Base-by-base conservation (phyloP, 1,140 invertebrate genomes). In the Camponotus pennsylvanicus region DNA sequence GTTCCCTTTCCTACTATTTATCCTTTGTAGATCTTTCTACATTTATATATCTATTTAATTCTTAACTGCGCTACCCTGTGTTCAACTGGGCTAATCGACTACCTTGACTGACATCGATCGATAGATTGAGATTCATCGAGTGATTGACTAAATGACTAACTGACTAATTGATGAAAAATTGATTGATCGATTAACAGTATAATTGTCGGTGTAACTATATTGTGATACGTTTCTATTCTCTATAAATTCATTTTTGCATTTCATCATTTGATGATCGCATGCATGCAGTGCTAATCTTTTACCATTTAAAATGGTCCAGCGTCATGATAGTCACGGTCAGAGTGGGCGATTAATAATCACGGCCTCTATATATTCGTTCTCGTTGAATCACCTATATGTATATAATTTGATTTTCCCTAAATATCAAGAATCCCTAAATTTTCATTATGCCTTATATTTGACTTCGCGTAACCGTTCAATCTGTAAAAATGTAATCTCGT, bases 261-360 rank as follows among this genome's bases (percentile, higher is more conserved):
- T 82, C 69, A 70, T 87, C 64, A 85, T 90, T 89, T 80, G 76
- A 34, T 61, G 87, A 32, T 85, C 77, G 40, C 69, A 18, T 69
- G n/a, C 64, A 59, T 89, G 91, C 80, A 90, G 89, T 90, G 89
- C 86, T 88, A 91, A 92, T 91, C 89, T 88, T 89, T 91, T 92
- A 91, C 82, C 79, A 85, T 85, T 88, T 66, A 86, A 90, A 85
- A 73, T 89, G 76, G 55, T 80, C 85, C 83, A 87, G 86, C 61
- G 55, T 87, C 77, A 76, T 80, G 86, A 67, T n/a, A 34, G 71
- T 27, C 27, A 27, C 27, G 27, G 27, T 27, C 27, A 27, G 27
- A 27, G 27, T 27, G 27, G 27, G 27, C 27, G 27, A 27, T 27
- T 27, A 27, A 27, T 27, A 42, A 42, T 75, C 71, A 15, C 34